Percentiles rank a stretch among this genome's conserved stretches.
phyloP scores from a whole-genome alignment of 2,888 invertebrate genomes.

The Lasioglossum leucozonium region DNA sequence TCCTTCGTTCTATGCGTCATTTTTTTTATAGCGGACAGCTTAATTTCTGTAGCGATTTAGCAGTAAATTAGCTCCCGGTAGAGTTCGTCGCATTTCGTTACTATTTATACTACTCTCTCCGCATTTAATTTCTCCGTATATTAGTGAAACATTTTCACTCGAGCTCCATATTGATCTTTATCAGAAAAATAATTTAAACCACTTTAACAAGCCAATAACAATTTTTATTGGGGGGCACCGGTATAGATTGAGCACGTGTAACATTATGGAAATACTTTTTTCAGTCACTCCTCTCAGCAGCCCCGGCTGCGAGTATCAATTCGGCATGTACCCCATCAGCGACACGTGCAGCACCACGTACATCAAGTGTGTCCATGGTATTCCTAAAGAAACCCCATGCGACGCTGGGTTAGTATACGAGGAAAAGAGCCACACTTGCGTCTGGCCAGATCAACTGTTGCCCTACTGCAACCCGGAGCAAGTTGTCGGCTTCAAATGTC shows the following conservation, averaged over 20 bases:
- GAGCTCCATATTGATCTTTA: too few species aligned
- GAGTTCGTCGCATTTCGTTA: not conserved
- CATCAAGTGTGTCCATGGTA: slow-evolving; percentile 93
- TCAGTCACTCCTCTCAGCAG: slow-evolving; percentile 92
- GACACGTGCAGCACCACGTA: slow-evolving; percentile 93
- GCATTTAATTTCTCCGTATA: not conserved
- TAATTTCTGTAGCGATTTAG: not conserved
- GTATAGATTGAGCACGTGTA: not conserved
- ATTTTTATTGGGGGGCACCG: too few species aligned
- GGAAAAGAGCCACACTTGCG: slow-evolving; percentile 94
- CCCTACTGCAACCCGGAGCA: slow-evolving; percentile 96
- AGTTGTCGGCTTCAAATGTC: slow-evolving; percentile 96
- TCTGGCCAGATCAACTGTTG: slow-evolving; percentile 96
- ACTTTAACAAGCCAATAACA: too few species aligned
- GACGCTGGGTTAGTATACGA: slow-evolving; percentile 96
- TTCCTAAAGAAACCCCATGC: slow-evolving; percentile 92
- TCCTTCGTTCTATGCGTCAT: not conserved
- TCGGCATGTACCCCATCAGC: slow-evolving; percentile 94
- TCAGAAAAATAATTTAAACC: not conserved
- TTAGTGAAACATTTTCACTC: not conserved
- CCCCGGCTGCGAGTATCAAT: slow-evolving; percentile 94
- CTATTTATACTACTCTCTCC: not conserved
- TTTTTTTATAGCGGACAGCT: not conserved
- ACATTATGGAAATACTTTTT: not conserved
- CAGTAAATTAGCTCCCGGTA: not conserved